A percentile compares a stretch with the other conserved stretches of the same genome.
Conservation (phyloP, 2,797 vertebrate species). For the Rhinoraja longicauda region DNA sequence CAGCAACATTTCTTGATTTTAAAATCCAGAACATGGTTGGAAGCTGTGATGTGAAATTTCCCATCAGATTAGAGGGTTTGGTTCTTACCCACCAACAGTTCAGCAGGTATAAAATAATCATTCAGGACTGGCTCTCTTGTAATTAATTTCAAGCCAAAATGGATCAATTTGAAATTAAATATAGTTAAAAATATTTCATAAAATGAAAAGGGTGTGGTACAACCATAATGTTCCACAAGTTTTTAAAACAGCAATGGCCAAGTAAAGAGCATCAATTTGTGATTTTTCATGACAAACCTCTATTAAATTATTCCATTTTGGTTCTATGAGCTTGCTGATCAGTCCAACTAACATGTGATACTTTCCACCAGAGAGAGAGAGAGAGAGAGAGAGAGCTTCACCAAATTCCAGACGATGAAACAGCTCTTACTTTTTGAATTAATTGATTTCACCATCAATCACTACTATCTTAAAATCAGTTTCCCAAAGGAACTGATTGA, state of each 20-base stretch:
- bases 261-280: background rate
- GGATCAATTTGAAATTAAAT: background rate
- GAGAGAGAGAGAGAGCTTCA: background rate
- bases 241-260: background rate
- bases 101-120: slow-evolving; percentile 68
- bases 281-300: background rate
- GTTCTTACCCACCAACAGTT: slow-evolving; percentile 91
- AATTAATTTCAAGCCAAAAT: background rate
- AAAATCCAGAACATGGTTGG: slow-evolving; percentile 98
- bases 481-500: too few relatives aligned
- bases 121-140: background rate
- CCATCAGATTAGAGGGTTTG: slow-evolving; percentile 83
- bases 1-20: slow-evolving; percentile 88
- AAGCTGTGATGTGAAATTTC: slow-evolving; percentile 88
- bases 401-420: too few relatives aligned
- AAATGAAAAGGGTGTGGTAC: background rate
- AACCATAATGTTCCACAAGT: background rate
- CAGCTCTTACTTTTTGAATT: too few relatives aligned
- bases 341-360: background rate
- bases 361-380: background rate
- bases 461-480: too few relatives aligned
- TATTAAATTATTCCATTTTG: background rate
- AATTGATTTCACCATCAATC: too few relatives aligned
- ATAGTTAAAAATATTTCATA: background rate
- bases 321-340: background rate